phyloP scores from a whole-genome alignment of 2,797 vertebrate genomes.

The Sitta carolinensis region DNA sequence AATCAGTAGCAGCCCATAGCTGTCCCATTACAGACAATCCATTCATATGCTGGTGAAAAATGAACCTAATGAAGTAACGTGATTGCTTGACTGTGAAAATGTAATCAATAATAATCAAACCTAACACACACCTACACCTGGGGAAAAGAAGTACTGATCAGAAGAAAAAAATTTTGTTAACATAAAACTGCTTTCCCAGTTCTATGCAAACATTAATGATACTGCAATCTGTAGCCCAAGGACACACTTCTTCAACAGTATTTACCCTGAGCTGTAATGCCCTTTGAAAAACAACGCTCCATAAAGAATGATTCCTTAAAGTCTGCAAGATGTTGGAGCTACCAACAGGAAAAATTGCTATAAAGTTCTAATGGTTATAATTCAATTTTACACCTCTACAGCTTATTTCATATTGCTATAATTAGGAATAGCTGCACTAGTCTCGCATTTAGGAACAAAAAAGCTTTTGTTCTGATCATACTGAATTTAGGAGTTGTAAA shows the following conservation, averaged over 20 bases:
- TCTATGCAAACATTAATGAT: not conserved
- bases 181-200: fast-evolving
- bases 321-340: not conserved
- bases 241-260: not conserved
- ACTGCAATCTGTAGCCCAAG: not conserved
- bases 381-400: not conserved
- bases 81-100: not conserved
- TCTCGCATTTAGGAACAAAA: not conserved
- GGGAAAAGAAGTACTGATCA: not conserved
- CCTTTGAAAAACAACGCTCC: not conserved
- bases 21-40: not conserved
- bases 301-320: not conserved
- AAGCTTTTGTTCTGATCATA: not conserved
- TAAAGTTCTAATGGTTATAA: not conserved
- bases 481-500: not conserved
- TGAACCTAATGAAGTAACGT: not conserved
- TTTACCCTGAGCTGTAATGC: not conserved
- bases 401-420: not conserved
- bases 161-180: not conserved
- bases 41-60: not conserved
- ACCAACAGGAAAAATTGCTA: not conserved
- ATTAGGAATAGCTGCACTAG: not conserved
- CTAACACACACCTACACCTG: not conserved
- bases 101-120: not conserved
- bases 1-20: not conserved